A percentile compares a stretch with the other conserved stretches of the same genome.
Conservation (phyloP, 2,888 invertebrate species). For the Eupeodes latifasciatus region DNA sequence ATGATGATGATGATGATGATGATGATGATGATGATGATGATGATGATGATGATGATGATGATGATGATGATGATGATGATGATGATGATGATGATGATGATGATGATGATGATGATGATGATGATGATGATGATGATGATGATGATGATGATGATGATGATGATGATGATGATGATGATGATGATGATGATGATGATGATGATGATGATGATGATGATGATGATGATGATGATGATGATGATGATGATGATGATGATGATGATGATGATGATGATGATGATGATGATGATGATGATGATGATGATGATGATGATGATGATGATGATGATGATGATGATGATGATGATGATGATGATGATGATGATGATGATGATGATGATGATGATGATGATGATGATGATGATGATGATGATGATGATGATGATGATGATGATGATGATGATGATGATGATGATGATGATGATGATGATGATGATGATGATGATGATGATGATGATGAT, state of each 20-base stretch:
- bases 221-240: conserved; percentile 42
- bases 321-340: conserved; percentile 43
- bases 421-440: no score
- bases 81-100: conserved; percentile 36
- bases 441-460: conserved; percentile 13
- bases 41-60: conserved; percentile 39
- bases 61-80: conserved; percentile 43
- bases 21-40: conserved; percentile 39
- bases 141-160: conserved; percentile 42
- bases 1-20: conserved; percentile 42
- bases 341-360: conserved; percentile 35
- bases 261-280: background rate
- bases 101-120: conserved; percentile 44
- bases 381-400: conserved; percentile 41
- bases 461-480: conserved; percentile 38
- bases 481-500: conserved; percentile 36
- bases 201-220: conserved; percentile 40
- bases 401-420: conserved; percentile 28
- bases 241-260: conserved; percentile 17
- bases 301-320: conserved; percentile 43
- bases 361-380: conserved; percentile 35
- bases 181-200: conserved; percentile 32
- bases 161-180: conserved; percentile 37
- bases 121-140: conserved; percentile 43
- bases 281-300: conserved; percentile 35